Percentiles rank a stretch among this genome's conserved stretches.
These are phyloP conservation scores for Euclidia mi DNA, from an alignment of 2,888 invertebrate species.

Conservation along the genomic window DNA sequence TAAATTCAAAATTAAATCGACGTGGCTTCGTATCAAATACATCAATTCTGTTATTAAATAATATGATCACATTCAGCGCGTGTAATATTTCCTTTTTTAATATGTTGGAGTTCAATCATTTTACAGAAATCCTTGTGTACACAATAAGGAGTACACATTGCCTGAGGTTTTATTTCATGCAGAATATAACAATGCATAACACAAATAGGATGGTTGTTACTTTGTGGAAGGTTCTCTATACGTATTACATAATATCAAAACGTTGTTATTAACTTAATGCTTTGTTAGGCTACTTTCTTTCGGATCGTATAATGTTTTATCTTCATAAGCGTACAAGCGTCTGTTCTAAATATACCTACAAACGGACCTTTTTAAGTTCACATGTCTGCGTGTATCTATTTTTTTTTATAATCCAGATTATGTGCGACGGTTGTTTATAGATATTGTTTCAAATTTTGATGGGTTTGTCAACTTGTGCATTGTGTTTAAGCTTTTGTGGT, in stretches of 20 bases:
- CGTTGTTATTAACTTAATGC: constrained; percentile 27
- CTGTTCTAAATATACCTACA: neutral
- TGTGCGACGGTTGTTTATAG: too few species aligned
- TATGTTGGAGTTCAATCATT: constrained; percentile 4
- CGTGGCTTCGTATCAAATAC: neutral
- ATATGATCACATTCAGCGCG: constrained; percentile 1
- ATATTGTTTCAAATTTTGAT: too few species aligned
- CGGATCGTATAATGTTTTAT: constrained; percentile 11
- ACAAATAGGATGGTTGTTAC: constrained; percentile 10
- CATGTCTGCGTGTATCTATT: too few species aligned
- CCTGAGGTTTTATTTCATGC: constrained; percentile 9
- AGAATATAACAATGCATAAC: constrained; percentile 7
- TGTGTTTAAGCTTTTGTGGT: too few species aligned
- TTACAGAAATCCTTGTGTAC: neutral
- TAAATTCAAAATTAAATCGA: constrained; percentile 3
- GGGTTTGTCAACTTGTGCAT: too few species aligned
- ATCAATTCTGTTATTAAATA: neutral
- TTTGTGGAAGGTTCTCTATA: constrained; percentile 4
- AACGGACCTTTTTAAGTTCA: neutral
- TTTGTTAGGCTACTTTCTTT: constrained; percentile 28
- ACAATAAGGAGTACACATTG: constrained; percentile 9
- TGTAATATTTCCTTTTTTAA: neutral
- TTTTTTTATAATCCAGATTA: too few species aligned
- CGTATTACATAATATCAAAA: constrained; percentile 22
- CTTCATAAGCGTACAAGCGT: neutral